Percentiles rank a stretch among this genome's conserved stretches.
Evolutionary conservation across 2,797 vertebrate genomes (phyloP).

Genomic region (Eulemur rubriventer): DNA sequence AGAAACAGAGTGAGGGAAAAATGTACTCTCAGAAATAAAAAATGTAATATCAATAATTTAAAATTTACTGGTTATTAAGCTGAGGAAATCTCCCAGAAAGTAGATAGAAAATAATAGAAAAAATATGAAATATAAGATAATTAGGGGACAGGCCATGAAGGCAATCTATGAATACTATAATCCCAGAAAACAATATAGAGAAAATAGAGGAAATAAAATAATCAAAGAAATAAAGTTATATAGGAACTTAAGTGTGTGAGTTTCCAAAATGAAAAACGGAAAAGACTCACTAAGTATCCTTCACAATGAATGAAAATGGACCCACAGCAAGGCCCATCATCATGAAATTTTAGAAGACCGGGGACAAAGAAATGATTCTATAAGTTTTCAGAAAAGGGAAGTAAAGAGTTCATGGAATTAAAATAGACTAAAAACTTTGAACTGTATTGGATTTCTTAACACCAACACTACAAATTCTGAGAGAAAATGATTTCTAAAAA

Average conservation of each 20-base stretch:
- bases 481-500: constrained; percentile 28
- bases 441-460: not conserved
- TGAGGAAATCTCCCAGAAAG: not conserved
- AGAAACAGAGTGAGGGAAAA: not conserved
- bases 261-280: not conserved
- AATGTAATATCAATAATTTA: not conserved
- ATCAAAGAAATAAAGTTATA: not conserved
- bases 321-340: not conserved
- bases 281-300: not conserved
- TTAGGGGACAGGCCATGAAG: not conserved
- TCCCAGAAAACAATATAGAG: not conserved
- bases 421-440: constrained; percentile 27
- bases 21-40: not conserved
- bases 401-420: constrained; percentile 24
- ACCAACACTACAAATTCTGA: not conserved
- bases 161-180: not conserved
- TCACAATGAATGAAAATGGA: not conserved
- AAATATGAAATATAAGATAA: constrained; percentile 14
- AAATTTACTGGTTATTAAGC: not conserved
- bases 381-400: not conserved
- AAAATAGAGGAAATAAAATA: not conserved
- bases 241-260: not conserved
- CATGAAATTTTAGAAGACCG: not conserved
- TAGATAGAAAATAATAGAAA: not conserved
- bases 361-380: not conserved